These are phyloP conservation scores for Danio jaintianensis DNA, from an alignment of 2,797 vertebrate species.

Conservation along the genomic window DNA sequence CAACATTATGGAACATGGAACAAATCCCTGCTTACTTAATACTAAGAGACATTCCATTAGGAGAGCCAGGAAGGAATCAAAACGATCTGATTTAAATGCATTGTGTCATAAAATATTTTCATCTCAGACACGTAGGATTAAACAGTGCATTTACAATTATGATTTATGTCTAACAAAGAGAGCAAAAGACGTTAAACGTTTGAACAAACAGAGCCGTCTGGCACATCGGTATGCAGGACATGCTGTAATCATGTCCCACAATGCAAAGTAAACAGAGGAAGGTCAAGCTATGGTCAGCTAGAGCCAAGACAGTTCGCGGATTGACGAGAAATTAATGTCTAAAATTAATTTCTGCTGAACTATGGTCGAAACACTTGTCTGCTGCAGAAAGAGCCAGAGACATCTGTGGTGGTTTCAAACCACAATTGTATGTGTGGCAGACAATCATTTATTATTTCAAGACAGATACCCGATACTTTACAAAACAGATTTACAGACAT, in stretches of 20 bases:
- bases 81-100: conserved; percentile 51
- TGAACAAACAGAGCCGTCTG: conserved; percentile 63
- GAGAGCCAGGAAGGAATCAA: conserved; percentile 50
- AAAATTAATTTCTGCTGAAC: conserved; percentile 69
- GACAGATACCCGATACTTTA: conserved; percentile 17
- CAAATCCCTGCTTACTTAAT: conserved; percentile 64
- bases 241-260: conserved; percentile 60
- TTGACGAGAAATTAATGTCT: conserved; percentile 56
- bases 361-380: conserved; percentile 66
- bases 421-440: background rate
- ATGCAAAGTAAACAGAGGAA: conserved; percentile 70
- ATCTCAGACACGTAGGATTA: conserved; percentile 55
- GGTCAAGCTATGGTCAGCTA: conserved; percentile 64
- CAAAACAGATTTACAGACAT: conserved; percentile 20
- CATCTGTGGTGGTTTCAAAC: conserved; percentile 6
- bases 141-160: conserved; percentile 59
- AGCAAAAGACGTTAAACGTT: conserved; percentile 55
- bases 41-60: conserved; percentile 60
- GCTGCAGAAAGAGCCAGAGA: conserved; percentile 56
- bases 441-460: conserved; percentile 31
- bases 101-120: conserved; percentile 49
- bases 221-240: conserved; percentile 59
- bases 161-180: conserved; percentile 64
- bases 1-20: conserved; percentile 67
- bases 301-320: conserved; percentile 58